Conservation (phyloP, 2,797 vertebrate genomes). For the Neosilurus hyrtlii region DNA sequence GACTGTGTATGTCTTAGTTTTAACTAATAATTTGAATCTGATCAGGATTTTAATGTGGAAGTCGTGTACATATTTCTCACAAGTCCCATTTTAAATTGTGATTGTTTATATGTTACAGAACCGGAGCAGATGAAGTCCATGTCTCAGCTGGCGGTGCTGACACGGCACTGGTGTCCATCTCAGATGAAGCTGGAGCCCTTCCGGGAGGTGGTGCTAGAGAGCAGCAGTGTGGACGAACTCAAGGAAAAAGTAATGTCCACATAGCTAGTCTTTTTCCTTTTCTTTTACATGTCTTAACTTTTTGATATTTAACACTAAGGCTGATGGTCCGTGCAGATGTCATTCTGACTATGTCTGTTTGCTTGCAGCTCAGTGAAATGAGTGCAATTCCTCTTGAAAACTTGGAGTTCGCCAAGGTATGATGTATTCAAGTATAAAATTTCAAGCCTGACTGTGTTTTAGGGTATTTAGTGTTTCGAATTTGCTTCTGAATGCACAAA, state of each 20-base stretch:
- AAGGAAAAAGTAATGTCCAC: constrained; percentile 83
- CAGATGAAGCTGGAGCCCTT: constrained; percentile 91
- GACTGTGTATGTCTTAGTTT: neutral
- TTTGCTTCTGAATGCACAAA: too few species aligned
- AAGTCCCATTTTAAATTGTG: neutral
- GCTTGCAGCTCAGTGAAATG: constrained; percentile 86
- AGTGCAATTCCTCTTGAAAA: constrained; percentile 88
- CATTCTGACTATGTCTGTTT: constrained; percentile 17
- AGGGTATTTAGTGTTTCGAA: too few species aligned
- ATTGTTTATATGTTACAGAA: constrained; percentile 67
- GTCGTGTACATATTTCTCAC: too few species aligned
- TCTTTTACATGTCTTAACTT: too few species aligned
- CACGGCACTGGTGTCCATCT: constrained; percentile 86
- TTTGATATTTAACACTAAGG: neutral
- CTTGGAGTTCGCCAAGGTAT: constrained; percentile 97
- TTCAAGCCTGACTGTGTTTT: neutral
- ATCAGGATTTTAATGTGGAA: neutral
- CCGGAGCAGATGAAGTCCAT: constrained; percentile 98
- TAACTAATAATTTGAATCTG: too few species aligned
- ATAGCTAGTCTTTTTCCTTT: neutral
- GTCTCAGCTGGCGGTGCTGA: constrained; percentile 93
- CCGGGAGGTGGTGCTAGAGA: constrained; percentile 94
- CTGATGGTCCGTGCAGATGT: neutral
- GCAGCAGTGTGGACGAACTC: constrained; percentile 93
- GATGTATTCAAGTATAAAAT: constrained; percentile 10